Conservation (phyloP, 2,113 vertebrate genomes). For the Siphamia tubifer region DNA sequence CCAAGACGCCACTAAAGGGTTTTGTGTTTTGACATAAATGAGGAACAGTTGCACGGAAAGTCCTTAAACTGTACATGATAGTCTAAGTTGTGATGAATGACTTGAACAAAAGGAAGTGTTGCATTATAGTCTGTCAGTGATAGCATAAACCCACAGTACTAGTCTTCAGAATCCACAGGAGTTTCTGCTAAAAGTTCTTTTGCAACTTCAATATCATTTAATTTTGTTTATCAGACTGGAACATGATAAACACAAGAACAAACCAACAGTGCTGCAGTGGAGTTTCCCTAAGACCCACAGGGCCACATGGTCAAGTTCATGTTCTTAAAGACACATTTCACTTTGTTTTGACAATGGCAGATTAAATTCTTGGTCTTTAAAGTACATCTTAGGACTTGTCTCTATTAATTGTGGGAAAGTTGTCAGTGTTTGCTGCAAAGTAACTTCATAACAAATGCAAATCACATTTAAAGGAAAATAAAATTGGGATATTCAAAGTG, state of each 20-base stretch:
- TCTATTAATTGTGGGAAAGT: too few species aligned
- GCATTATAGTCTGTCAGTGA: not conserved
- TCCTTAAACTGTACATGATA: conserved; percentile 4
- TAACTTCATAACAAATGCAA: too few species aligned
- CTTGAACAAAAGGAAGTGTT: not conserved
- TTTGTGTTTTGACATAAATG: conserved; percentile 13
- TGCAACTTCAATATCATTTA: not conserved
- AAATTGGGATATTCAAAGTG: too few species aligned
- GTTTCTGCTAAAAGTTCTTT: conserved; percentile 38
- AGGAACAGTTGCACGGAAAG: conserved; percentile 2
- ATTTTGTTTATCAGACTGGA: conserved; percentile 7
- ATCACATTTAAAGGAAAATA: too few species aligned
- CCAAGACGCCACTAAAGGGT: not conserved
- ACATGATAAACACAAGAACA: not conserved
- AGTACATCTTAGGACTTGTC: not conserved
- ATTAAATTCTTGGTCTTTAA: not conserved
- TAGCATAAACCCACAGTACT: not conserved
- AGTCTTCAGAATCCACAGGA: not conserved
- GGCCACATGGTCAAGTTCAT: not conserved
- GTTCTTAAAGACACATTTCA: not conserved
- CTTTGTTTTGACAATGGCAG: not conserved
- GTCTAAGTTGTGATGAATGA: not conserved
- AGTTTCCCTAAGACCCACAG: conserved; percentile 24
- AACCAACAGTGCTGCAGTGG: conserved; percentile 1
- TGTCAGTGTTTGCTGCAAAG: too few species aligned